Evolutionary conservation across 2,797 vertebrate species (phyloP), one percentile per base, ranked within the genome.

Genomic region (Neostethus bicornis): DNA sequence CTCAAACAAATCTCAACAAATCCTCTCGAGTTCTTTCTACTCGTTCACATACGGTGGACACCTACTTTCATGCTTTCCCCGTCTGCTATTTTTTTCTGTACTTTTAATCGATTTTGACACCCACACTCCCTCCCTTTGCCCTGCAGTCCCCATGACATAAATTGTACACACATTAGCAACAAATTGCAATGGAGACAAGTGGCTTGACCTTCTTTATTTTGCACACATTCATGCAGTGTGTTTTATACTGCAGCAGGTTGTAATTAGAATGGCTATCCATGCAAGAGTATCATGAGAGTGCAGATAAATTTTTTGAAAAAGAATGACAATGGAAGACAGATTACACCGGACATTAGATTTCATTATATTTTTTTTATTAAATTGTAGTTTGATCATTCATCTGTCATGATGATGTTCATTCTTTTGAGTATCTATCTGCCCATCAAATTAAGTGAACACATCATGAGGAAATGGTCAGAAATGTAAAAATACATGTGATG

Each of bases 151-250:
- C 46, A 61, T 70, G 47, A 71, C 70, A 70, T 62, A 51, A 78
- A 69, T 84, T 39, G 59, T 59, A 77, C 50, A 76, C 55, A 70
- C 58, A 66, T 75, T 80, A 75, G 51, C 31, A 3, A 14, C 31
- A 32, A 32, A 32, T 14, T 13, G 29, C 61, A 73, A 78, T 51
- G 79, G 54, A 50, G 58, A 51, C 42, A 54, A 66, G 67, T 41
- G 75, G 61, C 60, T 51, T 77, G 73, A 86, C 84, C 82, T 84
- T 84, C 47, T 79, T 83, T 75, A 47, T 58, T 51, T 61, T 35
- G 54, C 47, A 65, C 42, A 49, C 67, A 48, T 79, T 72, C 70
- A 73, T 77, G 75, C 64, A 51, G 38, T 69, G 51, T 59, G 58
- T 80, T 81, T 85, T 66, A 73, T 79, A 77, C 57, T 72, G 73